These are phyloP conservation scores for Chiloscyllium punctatum DNA, from an alignment of 2,797 vertebrate genomes.

Conservation along the genomic window DNA sequence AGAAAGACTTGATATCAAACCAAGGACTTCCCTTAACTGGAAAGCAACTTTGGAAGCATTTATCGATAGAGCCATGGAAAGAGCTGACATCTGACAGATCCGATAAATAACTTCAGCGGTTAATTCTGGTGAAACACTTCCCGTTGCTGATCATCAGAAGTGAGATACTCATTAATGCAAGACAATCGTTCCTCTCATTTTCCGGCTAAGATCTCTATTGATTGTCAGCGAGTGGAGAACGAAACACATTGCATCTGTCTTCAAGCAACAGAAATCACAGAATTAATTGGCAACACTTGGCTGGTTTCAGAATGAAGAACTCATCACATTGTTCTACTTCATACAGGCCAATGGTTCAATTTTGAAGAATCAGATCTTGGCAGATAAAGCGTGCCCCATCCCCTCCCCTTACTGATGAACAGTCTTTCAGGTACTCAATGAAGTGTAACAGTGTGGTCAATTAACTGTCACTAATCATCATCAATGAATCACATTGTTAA, in stretches of 20 bases:
- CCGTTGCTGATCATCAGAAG: not conserved
- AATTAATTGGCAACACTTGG: conserved; percentile 31
- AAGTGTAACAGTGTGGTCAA: not conserved
- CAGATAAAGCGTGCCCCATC: not conserved
- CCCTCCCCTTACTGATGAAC: not conserved
- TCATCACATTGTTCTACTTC: not conserved
- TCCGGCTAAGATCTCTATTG: conserved; percentile 2
- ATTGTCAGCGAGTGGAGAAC: not conserved
- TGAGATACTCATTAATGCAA: not conserved
- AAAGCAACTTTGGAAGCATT: not conserved
- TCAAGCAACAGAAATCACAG: not conserved
- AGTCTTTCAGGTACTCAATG: not conserved
- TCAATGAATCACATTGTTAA: not conserved
- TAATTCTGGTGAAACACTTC: not conserved
- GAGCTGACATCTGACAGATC: not conserved
- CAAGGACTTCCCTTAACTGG: not conserved
- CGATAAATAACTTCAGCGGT: not conserved
- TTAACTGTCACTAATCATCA: conserved; percentile 17
- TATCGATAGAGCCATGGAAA: not conserved
- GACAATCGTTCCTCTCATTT: not conserved
- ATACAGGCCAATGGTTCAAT: not conserved
- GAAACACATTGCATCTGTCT: not conserved
- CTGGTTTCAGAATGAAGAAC: not conserved
- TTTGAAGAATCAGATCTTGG: not conserved
- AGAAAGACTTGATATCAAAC: not conserved